These are phyloP conservation scores for Brachionus rubens DNA, from an alignment of 1,140 invertebrate species.

Conservation along the genomic window DNA sequence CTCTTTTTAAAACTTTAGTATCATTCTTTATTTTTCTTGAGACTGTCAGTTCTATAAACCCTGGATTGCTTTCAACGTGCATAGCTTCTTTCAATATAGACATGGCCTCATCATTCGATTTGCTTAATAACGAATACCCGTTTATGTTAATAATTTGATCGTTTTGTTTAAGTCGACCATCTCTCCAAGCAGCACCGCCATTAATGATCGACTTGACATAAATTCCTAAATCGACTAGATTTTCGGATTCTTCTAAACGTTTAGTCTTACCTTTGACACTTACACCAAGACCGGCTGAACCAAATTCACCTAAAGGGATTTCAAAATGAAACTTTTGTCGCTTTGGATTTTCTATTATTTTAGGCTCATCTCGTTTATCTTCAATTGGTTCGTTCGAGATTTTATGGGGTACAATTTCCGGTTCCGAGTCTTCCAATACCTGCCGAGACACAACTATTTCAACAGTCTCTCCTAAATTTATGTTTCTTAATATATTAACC, in stretches of 20 bases:
- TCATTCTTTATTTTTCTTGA: background rate
- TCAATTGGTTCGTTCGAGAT: background rate
- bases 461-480: conserved; percentile 62
- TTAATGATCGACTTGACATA: conserved; percentile 93
- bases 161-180: background rate
- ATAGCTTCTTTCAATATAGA: conserved; percentile 32
- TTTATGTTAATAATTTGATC: conserved; percentile 39
- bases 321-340: conserved; percentile 70
- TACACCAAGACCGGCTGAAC: conserved; percentile 90
- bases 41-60: conserved; percentile 9
- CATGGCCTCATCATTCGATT: conserved; percentile 29
- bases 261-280: conserved; percentile 90
- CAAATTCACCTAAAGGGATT: conserved; percentile 90
- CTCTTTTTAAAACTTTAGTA: background rate
- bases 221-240: conserved; percentile 78
- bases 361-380: background rate
- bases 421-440: background rate
- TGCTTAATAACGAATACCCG: conserved; percentile 3
- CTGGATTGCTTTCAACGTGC: background rate
- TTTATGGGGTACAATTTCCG: background rate
- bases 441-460: conserved; percentile 29
- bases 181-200: conserved; percentile 79
- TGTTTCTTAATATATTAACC: conserved; percentile 76
- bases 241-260: conserved; percentile 57
- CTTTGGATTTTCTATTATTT: too few relatives aligned